Conservation (phyloP, 2,888 invertebrate species). For the Chrysina gloriosa region DNA sequence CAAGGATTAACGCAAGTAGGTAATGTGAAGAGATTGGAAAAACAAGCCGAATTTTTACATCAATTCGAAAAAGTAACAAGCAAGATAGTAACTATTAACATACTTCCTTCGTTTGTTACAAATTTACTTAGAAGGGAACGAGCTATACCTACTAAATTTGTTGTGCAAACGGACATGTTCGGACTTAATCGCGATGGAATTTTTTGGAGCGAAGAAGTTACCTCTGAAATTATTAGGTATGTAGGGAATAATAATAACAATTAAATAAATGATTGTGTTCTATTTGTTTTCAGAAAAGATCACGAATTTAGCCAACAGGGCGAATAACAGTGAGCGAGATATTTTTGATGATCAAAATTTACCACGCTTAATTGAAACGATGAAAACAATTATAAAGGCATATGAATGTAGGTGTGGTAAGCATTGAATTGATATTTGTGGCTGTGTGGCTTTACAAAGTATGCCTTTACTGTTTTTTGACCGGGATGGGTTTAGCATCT, state of each 20-base stretch:
- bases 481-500: too few relatives aligned
- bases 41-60: conserved; percentile 61
- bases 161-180: conserved; percentile 45
- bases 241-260: conserved; percentile 2
- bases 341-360: conserved; percentile 38
- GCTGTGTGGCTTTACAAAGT: too few relatives aligned
- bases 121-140: conserved; percentile 45
- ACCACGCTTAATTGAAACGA: conserved; percentile 44
- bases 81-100: conserved; percentile 41
- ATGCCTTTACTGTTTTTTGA: too few relatives aligned
- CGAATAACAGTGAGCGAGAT: conserved; percentile 33
- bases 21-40: conserved; percentile 59
- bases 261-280: not conserved
- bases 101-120: conserved; percentile 45
- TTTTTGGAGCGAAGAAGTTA: conserved; percentile 50
- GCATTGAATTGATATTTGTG: not conserved
- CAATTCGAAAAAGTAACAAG: conserved; percentile 60
- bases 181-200: conserved; percentile 45
- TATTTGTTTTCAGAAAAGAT: conserved; percentile 43
- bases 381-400: conserved; percentile 41
- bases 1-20: conserved; percentile 59
- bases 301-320: conserved; percentile 36
- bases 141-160: conserved; percentile 44
- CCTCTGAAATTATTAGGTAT: conserved; percentile 55
- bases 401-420: conserved; percentile 40